These are phyloP conservation scores for Brotula barbata DNA, from an alignment of 2,797 vertebrate species.

Conservation along the genomic window DNA sequence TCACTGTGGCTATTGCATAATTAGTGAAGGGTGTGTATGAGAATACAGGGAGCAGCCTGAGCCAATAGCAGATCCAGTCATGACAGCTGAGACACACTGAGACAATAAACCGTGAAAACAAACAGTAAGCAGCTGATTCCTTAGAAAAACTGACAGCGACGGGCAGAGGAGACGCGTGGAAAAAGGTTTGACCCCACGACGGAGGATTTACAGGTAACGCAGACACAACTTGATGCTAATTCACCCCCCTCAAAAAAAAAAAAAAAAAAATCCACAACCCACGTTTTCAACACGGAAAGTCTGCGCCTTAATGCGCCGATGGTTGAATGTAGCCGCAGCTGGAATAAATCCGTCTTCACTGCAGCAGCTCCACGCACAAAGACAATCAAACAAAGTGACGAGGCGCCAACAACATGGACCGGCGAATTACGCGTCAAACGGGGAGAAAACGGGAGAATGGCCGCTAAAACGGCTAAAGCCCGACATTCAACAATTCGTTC, in stretches of 20 bases:
- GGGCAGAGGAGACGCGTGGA: no score
- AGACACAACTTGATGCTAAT: no score
- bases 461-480: constrained; percentile 6
- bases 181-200: no score
- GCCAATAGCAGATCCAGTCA: constrained; percentile 53
- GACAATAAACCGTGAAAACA: constrained; percentile 21
- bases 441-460: not conserved
- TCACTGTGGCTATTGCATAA: constrained; percentile 47
- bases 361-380: constrained; percentile 32
- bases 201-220: no score
- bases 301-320: no score
- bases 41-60: constrained; percentile 27
- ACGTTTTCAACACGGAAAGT: no score
- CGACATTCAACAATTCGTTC: constrained; percentile 51
- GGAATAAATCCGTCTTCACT: constrained; percentile 15
- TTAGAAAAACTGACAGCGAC: no score
- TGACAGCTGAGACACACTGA: constrained; percentile 45
- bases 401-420: not conserved
- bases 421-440: constrained; percentile 3
- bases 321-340: constrained; percentile 26
- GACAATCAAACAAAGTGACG: constrained; percentile 5
- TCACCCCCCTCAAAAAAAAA: no score
- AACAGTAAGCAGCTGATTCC: constrained; percentile 43
- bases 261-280: no score
- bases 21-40: constrained; percentile 57